These are phyloP conservation scores for human DNA, from an alignment of 2,113 vertebrate genomes.

Conservation along the genomic window DNA sequence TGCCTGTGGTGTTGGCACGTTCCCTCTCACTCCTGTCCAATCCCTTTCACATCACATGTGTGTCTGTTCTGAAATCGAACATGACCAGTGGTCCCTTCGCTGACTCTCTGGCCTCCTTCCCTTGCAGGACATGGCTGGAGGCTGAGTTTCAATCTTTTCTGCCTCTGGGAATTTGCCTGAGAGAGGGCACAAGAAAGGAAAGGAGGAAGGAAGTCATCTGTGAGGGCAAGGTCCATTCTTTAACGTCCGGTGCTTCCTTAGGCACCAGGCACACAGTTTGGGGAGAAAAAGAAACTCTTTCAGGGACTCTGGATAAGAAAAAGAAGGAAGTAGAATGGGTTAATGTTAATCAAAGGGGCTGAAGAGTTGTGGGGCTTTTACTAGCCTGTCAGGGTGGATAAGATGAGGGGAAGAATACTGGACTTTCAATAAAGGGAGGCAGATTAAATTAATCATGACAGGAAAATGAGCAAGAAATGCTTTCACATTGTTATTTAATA, in stretches of 20 bases:
- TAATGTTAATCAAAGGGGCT: conserved; percentile 74
- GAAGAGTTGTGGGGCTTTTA: conserved; percentile 62
- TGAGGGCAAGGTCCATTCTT: neutral
- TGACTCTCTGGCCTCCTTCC: neutral
- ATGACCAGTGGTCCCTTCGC: neutral
- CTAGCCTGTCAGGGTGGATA: conserved; percentile 71
- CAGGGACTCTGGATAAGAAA: neutral
- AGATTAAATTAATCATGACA: conserved; percentile 84
- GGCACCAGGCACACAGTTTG: neutral
- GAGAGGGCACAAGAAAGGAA: neutral
- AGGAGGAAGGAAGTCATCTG: neutral
- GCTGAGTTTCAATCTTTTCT: neutral
- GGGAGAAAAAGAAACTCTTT: neutral
- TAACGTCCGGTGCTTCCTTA: neutral
- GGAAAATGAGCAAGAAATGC: conserved; percentile 82
- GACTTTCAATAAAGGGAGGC: conserved; percentile 82
- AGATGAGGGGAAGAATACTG: conserved; percentile 77
- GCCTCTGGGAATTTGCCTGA: neutral
- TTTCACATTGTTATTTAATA: conserved; percentile 77
- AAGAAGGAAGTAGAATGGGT: conserved; percentile 60
- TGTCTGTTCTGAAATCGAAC: neutral
- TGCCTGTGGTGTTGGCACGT: neutral
- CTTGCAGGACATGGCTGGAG: rapidly evolving
- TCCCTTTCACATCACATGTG: neutral
- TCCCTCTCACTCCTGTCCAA: neutral